Base-by-base conservation (phyloP, 2,113 vertebrate genomes). In the Rhadina sibilatrix region DNA sequence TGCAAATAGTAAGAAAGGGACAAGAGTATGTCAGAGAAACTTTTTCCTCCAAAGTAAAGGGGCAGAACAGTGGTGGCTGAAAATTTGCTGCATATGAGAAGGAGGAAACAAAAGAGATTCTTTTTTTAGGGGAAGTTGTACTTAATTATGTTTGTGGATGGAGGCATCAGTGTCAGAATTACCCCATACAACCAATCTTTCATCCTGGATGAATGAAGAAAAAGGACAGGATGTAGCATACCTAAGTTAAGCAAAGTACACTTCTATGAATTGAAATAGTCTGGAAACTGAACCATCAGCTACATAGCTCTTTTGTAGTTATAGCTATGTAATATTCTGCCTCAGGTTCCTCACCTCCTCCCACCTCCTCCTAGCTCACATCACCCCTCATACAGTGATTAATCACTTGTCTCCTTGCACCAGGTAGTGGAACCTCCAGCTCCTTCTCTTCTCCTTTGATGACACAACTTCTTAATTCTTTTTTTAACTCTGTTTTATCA, bases 331-430 rank as follows among this genome's bases (percentile, higher is more conserved):
- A 46, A 28, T 11, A 23, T 35, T 53, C 38, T 64, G 15, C 10
- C 22, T 38, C 30, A 33, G 5, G 8, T 71, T 82, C 11, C 22
- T 40, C 33, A 60, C 7, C 2, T 42, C 18, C 50, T 80, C 8
- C 9, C 33, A 68, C 6, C 3, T 46, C 14, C 46, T 81, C 7
- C 11, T 15, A 28, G 12, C 8, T 84, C 19, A 63, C 0, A 0
- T 68, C 72, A n/a, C 13, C 14, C 15, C 31, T 91, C 3, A 14
- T 24, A 4, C 0, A 5, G 20, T 9, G 30, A 27, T n/a, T 24
- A 44, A 44, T 2, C 8, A 56, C 3, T 42, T 50, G 3, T 25
- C 15, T 68, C 25, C 15, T 53, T 35, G 5, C 40, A 40, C 10
- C 12, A 69, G 14, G 24, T 5, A 42, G 18, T 2, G 18, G 44